Evolutionary conservation across 2,888 invertebrate species (phyloP).

Genomic region (Diaprepes abbreviatus): DNA sequence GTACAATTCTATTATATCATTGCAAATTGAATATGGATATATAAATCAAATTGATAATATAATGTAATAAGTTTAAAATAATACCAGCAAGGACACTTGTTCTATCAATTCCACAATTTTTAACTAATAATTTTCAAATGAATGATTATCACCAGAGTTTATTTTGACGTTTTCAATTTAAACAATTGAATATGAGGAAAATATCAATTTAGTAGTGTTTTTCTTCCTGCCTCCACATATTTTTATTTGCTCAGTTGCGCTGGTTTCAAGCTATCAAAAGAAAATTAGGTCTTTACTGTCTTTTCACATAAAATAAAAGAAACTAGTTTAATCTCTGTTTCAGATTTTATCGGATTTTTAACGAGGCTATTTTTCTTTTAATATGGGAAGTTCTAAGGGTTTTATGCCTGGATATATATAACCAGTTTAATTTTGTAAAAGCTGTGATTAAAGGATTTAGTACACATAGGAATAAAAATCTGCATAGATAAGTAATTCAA

Average conservation of each 20-base stretch:
- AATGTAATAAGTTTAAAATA: conserved; percentile 5
- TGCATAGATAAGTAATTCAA: no score
- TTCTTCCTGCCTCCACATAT: neutral
- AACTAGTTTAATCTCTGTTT: conserved; percentile 11
- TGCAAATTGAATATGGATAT: neutral
- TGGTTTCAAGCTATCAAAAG: conserved; percentile 1
- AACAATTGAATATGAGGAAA: neutral
- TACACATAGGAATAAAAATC: no score
- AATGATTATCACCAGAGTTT: neutral
- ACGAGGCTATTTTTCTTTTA: conserved; percentile 12
- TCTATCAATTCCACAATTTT: neutral
- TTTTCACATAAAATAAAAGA: conserved; percentile 15
- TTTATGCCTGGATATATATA: neutral
- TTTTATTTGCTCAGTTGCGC: neutral
- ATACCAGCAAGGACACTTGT: conserved; percentile 1
- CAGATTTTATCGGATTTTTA: conserved; percentile 18
- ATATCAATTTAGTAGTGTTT: neutral
- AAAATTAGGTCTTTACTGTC: conserved; percentile 18
- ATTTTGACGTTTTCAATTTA: conserved; percentile 6
- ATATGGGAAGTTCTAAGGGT: conserved; percentile 4
- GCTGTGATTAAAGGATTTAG: neutral
- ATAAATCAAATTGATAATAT: conserved; percentile 2
- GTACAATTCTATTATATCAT: no score
- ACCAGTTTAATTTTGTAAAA: neutral
- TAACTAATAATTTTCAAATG: conserved; percentile 3